Percentiles rank a stretch among this genome's conserved stretches.
phyloP scores from a whole-genome alignment of 2,797 vertebrate species.

The Oryzias sinensis region DNA sequence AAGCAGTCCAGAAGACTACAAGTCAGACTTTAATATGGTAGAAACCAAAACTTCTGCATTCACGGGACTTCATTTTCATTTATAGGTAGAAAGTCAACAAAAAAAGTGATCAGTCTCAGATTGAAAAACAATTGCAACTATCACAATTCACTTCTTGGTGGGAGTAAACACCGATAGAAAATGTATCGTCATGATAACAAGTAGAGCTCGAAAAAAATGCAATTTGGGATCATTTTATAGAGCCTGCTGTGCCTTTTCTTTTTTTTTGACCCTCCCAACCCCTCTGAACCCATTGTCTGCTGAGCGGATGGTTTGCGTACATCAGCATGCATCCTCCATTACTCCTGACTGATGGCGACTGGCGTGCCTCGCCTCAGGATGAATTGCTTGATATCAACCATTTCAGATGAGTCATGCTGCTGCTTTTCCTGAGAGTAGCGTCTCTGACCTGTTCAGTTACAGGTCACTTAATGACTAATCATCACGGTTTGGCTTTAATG shows the following conservation, averaged over 20 bases:
- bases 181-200: neutral
- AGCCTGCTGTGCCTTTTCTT: neutral
- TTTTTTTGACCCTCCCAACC: slow-evolving; percentile 5
- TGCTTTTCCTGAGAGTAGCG: slow-evolving; percentile 1
- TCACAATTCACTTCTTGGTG: too few species aligned
- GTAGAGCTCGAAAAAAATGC: neutral
- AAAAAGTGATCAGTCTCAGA: too few species aligned
- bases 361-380: slow-evolving; percentile 1
- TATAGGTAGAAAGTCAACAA: too few species aligned
- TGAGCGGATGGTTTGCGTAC: neutral
- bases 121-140: too few species aligned
- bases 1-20: too few species aligned
- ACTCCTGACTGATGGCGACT: slow-evolving; percentile 2
- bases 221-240: neutral
- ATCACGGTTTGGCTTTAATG: too few species aligned
- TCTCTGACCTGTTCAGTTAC: slow-evolving; percentile 1
- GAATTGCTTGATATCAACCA: slow-evolving; percentile 10
- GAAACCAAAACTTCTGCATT: too few species aligned
- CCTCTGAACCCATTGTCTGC: neutral
- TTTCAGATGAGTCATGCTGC: slow-evolving; percentile 20
- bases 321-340: slow-evolving; percentile 1
- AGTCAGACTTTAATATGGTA: too few species aligned
- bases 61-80: too few species aligned
- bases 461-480: too few species aligned
- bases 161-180: too few species aligned